Percentiles rank a stretch among this genome's conserved stretches.
These are phyloP conservation scores for Chiroxiphia lanceolata DNA, from an alignment of 2,797 vertebrate species.

Conservation along the genomic window DNA sequence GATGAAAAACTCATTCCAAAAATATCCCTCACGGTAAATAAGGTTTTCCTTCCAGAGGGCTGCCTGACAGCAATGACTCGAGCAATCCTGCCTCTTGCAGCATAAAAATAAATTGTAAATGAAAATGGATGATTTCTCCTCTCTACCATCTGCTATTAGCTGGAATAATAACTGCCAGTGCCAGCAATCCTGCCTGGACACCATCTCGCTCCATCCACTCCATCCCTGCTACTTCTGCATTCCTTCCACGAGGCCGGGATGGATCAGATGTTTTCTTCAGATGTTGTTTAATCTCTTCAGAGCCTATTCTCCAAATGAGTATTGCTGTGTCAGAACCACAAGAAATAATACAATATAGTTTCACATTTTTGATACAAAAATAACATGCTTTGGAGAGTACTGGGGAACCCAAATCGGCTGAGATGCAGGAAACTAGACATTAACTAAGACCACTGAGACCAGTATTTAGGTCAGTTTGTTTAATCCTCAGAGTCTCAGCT, in stretches of 20 bases:
- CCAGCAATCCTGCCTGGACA: conserved; percentile 20
- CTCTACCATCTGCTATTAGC: conserved; percentile 54
- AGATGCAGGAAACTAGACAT: conserved; percentile 3
- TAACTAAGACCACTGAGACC: conserved; percentile 14
- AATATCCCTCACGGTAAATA: neutral
- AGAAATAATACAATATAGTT: neutral
- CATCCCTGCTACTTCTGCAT: neutral
- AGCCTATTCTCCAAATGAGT: neutral
- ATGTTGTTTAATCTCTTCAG: neutral
- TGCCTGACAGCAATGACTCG: conserved; percentile 46
- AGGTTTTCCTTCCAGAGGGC: conserved; percentile 30
- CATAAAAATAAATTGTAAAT: conserved; percentile 43
- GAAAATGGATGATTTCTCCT: conserved; percentile 57
- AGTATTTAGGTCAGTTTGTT: conserved; percentile 60
- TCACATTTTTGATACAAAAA: neutral
- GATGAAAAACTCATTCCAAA: neutral
- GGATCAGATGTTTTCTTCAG: neutral
- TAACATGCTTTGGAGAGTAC: neutral
- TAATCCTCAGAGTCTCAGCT: conserved; percentile 42
- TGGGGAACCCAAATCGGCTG: neutral
- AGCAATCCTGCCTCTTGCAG: conserved; percentile 35
- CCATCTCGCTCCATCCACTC: neutral
- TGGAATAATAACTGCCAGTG: neutral
- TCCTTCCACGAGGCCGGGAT: neutral
- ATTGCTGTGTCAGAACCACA: neutral